Evolutionary conservation across 2,113 vertebrate species (phyloP).

Genomic region (human (Homo sapiens)): DNA sequence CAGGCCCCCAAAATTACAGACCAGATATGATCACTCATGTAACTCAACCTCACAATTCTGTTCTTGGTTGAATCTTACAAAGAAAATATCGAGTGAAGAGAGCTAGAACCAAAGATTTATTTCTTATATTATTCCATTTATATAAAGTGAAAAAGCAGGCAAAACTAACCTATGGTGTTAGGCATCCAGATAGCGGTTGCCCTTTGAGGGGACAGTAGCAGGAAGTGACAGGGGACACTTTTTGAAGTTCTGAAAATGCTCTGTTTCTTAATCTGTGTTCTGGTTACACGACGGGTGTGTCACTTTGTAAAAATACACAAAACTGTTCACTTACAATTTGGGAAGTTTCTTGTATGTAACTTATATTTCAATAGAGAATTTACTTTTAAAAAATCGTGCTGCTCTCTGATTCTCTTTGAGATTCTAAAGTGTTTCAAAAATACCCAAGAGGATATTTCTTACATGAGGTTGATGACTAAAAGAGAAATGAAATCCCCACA

Average conservation of each 20-base stretch:
- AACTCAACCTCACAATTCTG: not conserved
- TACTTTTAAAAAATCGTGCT: not conserved
- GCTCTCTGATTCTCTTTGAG: not conserved
- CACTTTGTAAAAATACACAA: not conserved
- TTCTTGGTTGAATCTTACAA: slow-evolving; percentile 3
- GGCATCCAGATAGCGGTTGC: not conserved
- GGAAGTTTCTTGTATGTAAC: not conserved
- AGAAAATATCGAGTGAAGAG: not conserved
- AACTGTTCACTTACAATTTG: not conserved
- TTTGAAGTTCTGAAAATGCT: not conserved
- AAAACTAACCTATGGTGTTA: not conserved
- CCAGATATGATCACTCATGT: not conserved
- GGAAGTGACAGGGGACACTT: not conserved
- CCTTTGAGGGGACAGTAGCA: not conserved
- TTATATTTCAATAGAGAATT: not conserved
- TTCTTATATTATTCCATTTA: not conserved
- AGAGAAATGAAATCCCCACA: accelerated
- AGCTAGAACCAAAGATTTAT: not conserved
- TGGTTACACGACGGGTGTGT: not conserved
- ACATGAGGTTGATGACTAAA: not conserved
- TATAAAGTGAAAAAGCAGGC: not conserved
- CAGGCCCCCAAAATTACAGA: not conserved
- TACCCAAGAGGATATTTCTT: not conserved
- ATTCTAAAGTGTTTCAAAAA: slow-evolving; percentile 6
- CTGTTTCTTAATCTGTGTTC: not conserved